Conservation (phyloP, 1,140 invertebrate genomes). For the Camponotus floridanus region DNA sequence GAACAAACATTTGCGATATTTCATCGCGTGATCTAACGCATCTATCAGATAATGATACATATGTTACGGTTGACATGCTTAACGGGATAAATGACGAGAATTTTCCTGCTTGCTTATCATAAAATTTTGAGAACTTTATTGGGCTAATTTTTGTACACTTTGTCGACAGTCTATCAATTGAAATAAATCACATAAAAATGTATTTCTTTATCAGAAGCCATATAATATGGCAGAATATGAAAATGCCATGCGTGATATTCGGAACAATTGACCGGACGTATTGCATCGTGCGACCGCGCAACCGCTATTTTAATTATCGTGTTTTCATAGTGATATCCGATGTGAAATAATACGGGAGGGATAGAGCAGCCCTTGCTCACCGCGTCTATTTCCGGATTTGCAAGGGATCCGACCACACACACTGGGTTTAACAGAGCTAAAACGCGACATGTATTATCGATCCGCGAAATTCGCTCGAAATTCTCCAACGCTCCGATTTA, state of each 20-base stretch:
- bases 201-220: conserved; percentile 41
- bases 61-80: neutral
- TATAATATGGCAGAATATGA: conserved; percentile 31
- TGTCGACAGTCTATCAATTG: neutral
- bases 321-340: conserved; percentile 58
- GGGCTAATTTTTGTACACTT: neutral
- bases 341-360: conserved; percentile 65
- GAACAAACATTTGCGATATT: conserved; percentile 5
- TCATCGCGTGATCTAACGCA: conserved; percentile 1
- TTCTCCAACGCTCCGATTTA: conserved; percentile 31
- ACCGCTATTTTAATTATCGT: conserved; percentile 69
- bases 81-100: too few relatives aligned
- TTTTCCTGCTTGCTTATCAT: neutral
- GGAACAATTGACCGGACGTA: conserved; percentile 52
- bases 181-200: neutral
- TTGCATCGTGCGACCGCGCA: neutral
- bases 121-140: neutral
- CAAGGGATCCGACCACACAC: conserved; percentile 54
- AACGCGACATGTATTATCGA: conserved; percentile 44
- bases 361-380: conserved; percentile 47
- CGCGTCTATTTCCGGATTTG: conserved; percentile 71
- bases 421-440: conserved; percentile 14
- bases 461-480: conserved; percentile 25
- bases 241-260: conserved; percentile 29
- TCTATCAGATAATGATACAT: conserved; percentile 9